phyloP scores from a whole-genome alignment of 2,888 invertebrate genomes.

The Lasiommata megera region DNA sequence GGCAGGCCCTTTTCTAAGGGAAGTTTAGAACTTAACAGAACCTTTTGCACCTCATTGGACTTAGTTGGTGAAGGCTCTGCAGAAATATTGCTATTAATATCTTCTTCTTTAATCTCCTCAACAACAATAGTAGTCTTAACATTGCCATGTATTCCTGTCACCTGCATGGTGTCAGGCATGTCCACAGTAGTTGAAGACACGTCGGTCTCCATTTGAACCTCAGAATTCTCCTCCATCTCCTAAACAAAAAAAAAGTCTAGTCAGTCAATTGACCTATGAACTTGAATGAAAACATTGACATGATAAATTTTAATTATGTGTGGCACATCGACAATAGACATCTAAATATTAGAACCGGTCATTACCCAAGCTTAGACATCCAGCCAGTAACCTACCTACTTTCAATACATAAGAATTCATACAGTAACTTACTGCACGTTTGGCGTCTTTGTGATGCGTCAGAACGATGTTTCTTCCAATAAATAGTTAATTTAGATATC shows the following conservation, averaged over 20 bases:
- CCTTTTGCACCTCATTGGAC: slow-evolving; percentile 12
- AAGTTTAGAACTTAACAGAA: slow-evolving; percentile 1
- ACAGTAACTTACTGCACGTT: slow-evolving; percentile 63
- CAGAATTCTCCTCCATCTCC: slow-evolving; percentile 69
- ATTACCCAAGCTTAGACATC: slow-evolving; percentile 59
- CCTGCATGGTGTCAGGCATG: slow-evolving; percentile 53
- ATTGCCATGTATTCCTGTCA: slow-evolving; percentile 51
- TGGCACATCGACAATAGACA: slow-evolving; percentile 45
- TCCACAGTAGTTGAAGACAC: slow-evolving; percentile 67
- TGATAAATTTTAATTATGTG: slow-evolving; percentile 33
- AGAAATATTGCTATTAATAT: slow-evolving; percentile 35
- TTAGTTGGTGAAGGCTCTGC: slow-evolving; percentile 8
- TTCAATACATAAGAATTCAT: slow-evolving; percentile 67
- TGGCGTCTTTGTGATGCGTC: slow-evolving; percentile 19
- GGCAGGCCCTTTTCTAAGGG: background rate
- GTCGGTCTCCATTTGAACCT: slow-evolving; percentile 67
- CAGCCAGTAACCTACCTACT: slow-evolving; percentile 62
- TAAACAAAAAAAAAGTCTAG: slow-evolving; percentile 37
- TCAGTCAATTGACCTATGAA: slow-evolving; percentile 41
- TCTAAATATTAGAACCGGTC: slow-evolving; percentile 62
- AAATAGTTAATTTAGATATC: slow-evolving; percentile 21
- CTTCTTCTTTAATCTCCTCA: slow-evolving; percentile 53
- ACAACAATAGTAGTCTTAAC: slow-evolving; percentile 64
- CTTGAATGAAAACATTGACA: slow-evolving; percentile 42
- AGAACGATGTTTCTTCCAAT: slow-evolving; percentile 14